phyloP scores from a whole-genome alignment of 2,888 invertebrate species.

The Junonia oenone region DNA sequence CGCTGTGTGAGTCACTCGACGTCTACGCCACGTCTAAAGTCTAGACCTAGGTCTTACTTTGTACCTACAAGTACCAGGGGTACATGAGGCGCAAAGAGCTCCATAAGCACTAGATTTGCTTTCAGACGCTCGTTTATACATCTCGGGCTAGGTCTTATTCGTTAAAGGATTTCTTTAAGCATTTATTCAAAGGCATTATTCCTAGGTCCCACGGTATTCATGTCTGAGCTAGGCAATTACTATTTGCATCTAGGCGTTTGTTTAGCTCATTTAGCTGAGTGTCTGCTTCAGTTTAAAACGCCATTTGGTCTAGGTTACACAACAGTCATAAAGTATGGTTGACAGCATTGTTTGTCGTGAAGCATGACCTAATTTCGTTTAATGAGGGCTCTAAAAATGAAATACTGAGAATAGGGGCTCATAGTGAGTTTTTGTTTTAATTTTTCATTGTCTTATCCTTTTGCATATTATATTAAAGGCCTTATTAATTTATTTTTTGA shows the following conservation, averaged over 20 bases:
- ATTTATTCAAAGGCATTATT: slow-evolving; percentile 31
- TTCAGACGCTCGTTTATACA: slow-evolving; percentile 19
- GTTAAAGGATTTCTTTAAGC: slow-evolving; percentile 30
- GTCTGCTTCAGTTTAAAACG: slow-evolving; percentile 32
- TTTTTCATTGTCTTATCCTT: neutral
- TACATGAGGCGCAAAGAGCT: slow-evolving; percentile 45
- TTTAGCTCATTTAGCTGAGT: slow-evolving; percentile 33
- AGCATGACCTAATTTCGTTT: slow-evolving; percentile 33
- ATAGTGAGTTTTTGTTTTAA: slow-evolving; percentile 6
- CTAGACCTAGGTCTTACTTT: slow-evolving; percentile 38
- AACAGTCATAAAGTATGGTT: slow-evolving; percentile 27
- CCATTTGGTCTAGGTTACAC: slow-evolving; percentile 32
- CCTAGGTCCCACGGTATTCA: slow-evolving; percentile 33
- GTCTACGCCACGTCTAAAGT: slow-evolving; percentile 21
- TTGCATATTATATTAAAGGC: no score
- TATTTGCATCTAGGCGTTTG: slow-evolving; percentile 26
- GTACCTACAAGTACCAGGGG: slow-evolving; percentile 71
- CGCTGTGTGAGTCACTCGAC: neutral
- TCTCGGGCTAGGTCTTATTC: slow-evolving; percentile 28
- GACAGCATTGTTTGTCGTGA: slow-evolving; percentile 31
- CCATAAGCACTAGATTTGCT: slow-evolving; percentile 54
- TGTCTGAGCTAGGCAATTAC: slow-evolving; percentile 34
- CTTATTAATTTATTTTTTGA: no score
- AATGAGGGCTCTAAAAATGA: slow-evolving; percentile 28
- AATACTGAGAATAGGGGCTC: slow-evolving; percentile 23